Evolutionary conservation across 2,113 vertebrate genomes (phyloP).

Genomic region (Athene noctua): DNA sequence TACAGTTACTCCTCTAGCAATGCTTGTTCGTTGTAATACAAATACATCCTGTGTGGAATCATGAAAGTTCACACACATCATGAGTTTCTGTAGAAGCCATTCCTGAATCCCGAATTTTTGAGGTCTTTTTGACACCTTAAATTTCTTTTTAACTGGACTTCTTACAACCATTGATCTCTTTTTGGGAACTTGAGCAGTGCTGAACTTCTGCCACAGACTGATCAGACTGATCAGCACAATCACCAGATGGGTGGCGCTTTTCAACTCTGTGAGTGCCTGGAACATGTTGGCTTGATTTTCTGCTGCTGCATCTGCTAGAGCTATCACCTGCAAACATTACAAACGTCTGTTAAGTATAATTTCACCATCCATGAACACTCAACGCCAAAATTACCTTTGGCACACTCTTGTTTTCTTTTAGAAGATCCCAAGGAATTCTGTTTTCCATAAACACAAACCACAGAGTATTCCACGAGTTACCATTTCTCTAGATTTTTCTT

Average conservation of each 20-base stretch:
- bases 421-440: slow-evolving; percentile 44
- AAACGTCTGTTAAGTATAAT: slow-evolving; percentile 52
- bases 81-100: neutral
- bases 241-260: slow-evolving; percentile 86
- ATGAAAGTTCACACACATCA: neutral
- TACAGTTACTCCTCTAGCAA: too few relatives aligned
- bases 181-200: slow-evolving; percentile 72
- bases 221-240: slow-evolving; percentile 86
- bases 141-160: neutral
- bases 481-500: too few relatives aligned
- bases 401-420: slow-evolving; percentile 50
- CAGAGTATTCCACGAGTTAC: slow-evolving; percentile 21
- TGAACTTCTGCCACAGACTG: slow-evolving; percentile 91
- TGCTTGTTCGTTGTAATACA: too few relatives aligned
- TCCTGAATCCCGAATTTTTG: neutral
- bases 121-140: neutral
- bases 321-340: slow-evolving; percentile 83
- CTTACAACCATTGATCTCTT: neutral
- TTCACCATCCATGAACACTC: slow-evolving; percentile 15
- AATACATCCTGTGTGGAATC: too few relatives aligned
- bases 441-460: slow-evolving; percentile 61
- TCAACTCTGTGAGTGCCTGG: slow-evolving; percentile 82
- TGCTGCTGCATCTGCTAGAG: slow-evolving; percentile 88
- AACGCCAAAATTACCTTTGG: slow-evolving; percentile 42
- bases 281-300: slow-evolving; percentile 82